A percentile compares a stretch with the other conserved stretches of the same genome.
These are phyloP conservation scores for Thysanoteuthis rhombus DNA, from an alignment of 2,888 invertebrate genomes.

Conservation along the genomic window DNA sequence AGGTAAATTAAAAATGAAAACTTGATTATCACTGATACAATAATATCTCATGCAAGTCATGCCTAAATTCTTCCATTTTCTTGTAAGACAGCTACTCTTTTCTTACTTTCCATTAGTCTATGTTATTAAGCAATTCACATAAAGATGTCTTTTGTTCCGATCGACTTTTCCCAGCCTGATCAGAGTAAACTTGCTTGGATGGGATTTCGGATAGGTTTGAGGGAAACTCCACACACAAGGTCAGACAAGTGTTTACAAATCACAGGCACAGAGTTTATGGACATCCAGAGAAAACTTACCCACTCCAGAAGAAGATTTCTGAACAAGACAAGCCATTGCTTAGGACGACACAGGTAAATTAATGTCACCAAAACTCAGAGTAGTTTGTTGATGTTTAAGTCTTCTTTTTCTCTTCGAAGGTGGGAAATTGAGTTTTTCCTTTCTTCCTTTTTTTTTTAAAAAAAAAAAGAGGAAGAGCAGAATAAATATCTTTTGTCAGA, in stretches of 20 bases:
- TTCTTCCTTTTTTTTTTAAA: not conserved
- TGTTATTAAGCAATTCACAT: too few relatives aligned
- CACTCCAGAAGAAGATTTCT: conserved; percentile 28
- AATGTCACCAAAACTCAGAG: not conserved
- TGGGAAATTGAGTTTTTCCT: not conserved
- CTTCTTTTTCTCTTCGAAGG: not conserved
- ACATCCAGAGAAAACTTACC: conserved; percentile 28
- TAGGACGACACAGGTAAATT: not conserved
- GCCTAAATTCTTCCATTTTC: too few relatives aligned
- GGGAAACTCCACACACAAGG: not conserved
- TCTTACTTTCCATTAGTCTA: too few relatives aligned
- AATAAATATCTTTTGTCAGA: not conserved
- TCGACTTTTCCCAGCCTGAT: not conserved
- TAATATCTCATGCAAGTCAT: too few relatives aligned
- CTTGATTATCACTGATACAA: too few relatives aligned
- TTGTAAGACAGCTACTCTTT: too few relatives aligned
- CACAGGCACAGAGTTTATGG: not conserved
- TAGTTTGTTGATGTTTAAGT: not conserved
- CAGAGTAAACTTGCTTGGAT: not conserved
- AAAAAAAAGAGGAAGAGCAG: not conserved
- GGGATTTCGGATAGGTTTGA: not conserved
- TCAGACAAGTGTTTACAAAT: conserved; percentile 19
- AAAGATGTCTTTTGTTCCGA: too few relatives aligned
- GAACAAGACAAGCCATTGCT: conserved; percentile 29
- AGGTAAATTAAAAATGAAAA: too few relatives aligned